Evolutionary conservation across 2,797 vertebrate genomes (phyloP).

Genomic region (Taenioides sp.): DNA sequence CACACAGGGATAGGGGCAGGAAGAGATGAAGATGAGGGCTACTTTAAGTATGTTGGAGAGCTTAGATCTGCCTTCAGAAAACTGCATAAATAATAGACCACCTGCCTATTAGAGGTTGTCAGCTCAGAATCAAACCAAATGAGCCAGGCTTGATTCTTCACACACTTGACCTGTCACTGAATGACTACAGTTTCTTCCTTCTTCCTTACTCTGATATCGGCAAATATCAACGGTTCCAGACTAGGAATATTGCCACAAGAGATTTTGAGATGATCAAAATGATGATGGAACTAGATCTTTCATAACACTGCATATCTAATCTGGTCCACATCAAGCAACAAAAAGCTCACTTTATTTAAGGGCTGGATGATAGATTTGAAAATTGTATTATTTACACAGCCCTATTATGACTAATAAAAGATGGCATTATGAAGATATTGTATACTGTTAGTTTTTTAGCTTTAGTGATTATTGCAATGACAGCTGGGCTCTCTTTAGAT

Average conservation of each 20-base stretch:
- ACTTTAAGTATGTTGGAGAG: constrained; percentile 65
- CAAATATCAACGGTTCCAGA: neutral
- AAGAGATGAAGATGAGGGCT: constrained; percentile 74
- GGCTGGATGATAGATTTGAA: neutral
- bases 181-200: neutral
- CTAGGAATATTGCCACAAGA: neutral
- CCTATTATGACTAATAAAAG: neutral
- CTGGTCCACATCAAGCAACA: no score
- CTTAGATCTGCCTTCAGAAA: constrained; percentile 60
- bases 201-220: neutral
- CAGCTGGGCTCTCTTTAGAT: neutral
- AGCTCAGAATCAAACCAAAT: neutral
- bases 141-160: neutral
- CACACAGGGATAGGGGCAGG: constrained; percentile 53
- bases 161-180: neutral
- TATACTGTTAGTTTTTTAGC: neutral
- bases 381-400: neutral
- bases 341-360: neutral
- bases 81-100: constrained; percentile 10
- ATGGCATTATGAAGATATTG: neutral
- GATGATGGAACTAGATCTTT: no score
- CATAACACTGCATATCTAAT: no score
- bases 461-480: neutral
- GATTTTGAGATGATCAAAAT: no score
- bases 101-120: neutral